phyloP scores from a whole-genome alignment of 2,888 invertebrate species.

The Drosophila tripunctata region DNA sequence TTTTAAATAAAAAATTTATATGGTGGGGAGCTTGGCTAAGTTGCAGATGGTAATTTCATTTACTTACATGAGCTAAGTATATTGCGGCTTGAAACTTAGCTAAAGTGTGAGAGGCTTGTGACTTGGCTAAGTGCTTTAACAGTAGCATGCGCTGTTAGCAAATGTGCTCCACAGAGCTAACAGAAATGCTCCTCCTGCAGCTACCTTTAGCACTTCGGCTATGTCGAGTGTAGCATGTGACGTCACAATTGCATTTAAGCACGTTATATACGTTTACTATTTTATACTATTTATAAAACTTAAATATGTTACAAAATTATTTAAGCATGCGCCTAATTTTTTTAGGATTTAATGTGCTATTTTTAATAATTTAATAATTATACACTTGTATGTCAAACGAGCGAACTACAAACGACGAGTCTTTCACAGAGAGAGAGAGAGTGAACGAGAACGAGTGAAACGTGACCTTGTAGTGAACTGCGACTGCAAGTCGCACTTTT shows the following conservation, averaged over 20 bases:
- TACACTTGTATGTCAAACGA: too few relatives aligned
- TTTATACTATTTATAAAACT: background rate
- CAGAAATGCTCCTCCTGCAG: slow-evolving; percentile 25
- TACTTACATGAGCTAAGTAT: too few relatives aligned
- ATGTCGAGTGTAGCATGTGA: background rate
- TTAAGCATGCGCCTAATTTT: too few relatives aligned
- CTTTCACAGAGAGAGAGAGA: too few relatives aligned
- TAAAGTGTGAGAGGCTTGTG: slow-evolving; percentile 6
- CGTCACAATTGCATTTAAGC: slow-evolving; percentile 11
- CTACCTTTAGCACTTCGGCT: background rate
- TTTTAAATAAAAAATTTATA: background rate
- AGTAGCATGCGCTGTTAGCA: background rate
- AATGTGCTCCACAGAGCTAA: background rate
- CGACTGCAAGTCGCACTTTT: slow-evolving; percentile 31
- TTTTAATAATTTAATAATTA: too few relatives aligned
- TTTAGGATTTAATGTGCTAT: too few relatives aligned
- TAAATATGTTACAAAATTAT: background rate
- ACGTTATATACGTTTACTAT: background rate
- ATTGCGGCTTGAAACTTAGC: background rate
- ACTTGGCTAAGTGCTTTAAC: background rate
- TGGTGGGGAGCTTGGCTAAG: too few relatives aligned
- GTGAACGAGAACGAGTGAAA: background rate
- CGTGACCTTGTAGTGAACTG: slow-evolving; percentile 20
- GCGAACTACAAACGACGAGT: too few relatives aligned
- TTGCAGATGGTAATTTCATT: background rate